Evolutionary conservation across 2,113 vertebrate species (phyloP).

Genomic region (Centropus bengalensis): DNA sequence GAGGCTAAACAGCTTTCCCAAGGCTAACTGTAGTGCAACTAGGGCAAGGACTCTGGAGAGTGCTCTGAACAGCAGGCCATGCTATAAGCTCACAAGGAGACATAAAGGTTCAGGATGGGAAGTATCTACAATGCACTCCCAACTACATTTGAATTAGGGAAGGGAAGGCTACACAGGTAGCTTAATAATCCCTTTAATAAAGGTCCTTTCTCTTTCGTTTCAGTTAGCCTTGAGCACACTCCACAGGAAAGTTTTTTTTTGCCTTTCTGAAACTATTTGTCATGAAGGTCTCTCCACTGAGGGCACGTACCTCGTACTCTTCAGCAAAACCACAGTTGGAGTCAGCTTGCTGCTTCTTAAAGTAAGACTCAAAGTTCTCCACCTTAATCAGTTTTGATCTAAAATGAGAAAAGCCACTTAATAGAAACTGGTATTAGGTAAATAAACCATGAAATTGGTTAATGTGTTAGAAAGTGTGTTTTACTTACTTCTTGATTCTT

Average conservation of each 20-base stretch:
- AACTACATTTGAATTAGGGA: background rate
- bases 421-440: background rate
- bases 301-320: constrained; percentile 88
- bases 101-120: background rate
- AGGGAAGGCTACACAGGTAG: background rate
- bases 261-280: background rate
- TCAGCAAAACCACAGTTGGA: constrained; percentile 96
- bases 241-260: background rate
- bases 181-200: background rate
- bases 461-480: constrained; percentile 18
- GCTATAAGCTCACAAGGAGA: background rate
- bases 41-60: background rate
- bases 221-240: background rate
- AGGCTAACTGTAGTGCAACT: background rate
- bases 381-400: constrained; percentile 83
- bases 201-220: background rate
- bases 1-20: background rate
- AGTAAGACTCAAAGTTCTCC: constrained; percentile 88
- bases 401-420: background rate
- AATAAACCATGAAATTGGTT: background rate
- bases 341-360: constrained; percentile 90
- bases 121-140: background rate
- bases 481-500: constrained; percentile 83
- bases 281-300: background rate
- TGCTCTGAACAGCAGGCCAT: background rate